Evolutionary conservation across 2,888 invertebrate species (phyloP), one percentile per base, ranked within the genome.

Genomic region (Rhimphoctona megacephalus): DNA sequence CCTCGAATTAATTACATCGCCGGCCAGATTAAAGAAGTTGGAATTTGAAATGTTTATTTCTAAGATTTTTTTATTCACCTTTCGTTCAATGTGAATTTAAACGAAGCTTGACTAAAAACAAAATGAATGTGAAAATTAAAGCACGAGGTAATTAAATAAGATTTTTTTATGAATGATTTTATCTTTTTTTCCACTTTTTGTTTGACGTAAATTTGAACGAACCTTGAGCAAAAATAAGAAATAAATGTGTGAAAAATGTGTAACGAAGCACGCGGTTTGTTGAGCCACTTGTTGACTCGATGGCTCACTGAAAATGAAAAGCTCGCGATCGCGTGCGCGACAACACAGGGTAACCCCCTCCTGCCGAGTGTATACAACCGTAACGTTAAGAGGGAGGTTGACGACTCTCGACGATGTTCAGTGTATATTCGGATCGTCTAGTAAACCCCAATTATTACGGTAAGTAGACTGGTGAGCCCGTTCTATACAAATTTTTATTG

Each of bases 271-370:
- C 74, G 69, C 36, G 77, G 79, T 66, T 36, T 54, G 43, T 64
- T n/a, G 49, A 84, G 73, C 86, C 86, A 87, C 86, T 87, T 87
- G 86, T 87, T 87, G 86, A 87, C 76, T 66, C 84, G 84, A 61
- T 49, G 64, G 70, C 46, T 80, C 74, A 64, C 76, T 70, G 84
- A 84, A 84, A 70, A 84, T 57, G 86, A 84, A 79, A 87, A 79
- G 72, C 57, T 67, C 70, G 64, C 70, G 57, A 61, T 76, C 72
- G 66, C 77, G 81, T 66, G 66, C 57, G 54, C 49, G 39, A 17
- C 46, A 69, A 81, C 49, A 43, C 78, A 74, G 77, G 78, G 83
- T 64, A 78, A 81, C 81, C 6, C 30, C 6, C 30, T 17, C 61
- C 30, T 17, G 52, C 19, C 67, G 67, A 46, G 70, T 66, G 46